A percentile compares a stretch with the other conserved stretches of the same genome.
Evolutionary conservation across 2,797 vertebrate species (phyloP).

Genomic region (Intellagama lesueurii): DNA sequence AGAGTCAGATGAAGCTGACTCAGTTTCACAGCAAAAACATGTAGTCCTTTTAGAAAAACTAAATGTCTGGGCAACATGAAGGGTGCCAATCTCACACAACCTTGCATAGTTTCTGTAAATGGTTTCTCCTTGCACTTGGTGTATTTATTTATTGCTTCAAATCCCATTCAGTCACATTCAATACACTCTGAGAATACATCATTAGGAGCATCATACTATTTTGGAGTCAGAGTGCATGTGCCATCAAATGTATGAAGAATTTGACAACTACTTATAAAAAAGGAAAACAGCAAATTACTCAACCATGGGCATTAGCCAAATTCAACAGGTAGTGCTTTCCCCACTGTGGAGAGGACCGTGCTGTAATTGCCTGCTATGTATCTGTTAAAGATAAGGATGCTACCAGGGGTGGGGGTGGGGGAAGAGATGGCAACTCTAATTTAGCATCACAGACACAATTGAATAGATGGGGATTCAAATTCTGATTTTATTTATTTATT

Average conservation of each 20-base stretch:
- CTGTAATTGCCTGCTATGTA: neutral
- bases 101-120: neutral
- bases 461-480: neutral
- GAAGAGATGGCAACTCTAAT: neutral
- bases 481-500: too few relatives aligned
- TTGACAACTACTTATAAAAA: neutral
- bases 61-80: constrained; percentile 37
- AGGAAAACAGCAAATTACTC: neutral
- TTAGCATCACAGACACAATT: neutral
- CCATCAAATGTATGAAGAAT: neutral
- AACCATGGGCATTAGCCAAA: neutral
- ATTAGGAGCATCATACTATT: neutral
- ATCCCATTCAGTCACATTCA: neutral
- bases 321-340: neutral
- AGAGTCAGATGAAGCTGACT: constrained; percentile 42
- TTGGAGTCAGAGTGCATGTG: neutral
- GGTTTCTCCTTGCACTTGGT: neutral
- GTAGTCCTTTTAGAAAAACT: constrained; percentile 53
- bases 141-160: neutral
- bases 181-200: neutral
- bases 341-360: neutral
- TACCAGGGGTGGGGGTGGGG: too few relatives aligned
- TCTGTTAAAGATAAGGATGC: neutral
- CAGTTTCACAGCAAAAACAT: constrained; percentile 44
- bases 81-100: neutral